Conservation (phyloP, 2,797 vertebrate species). For the Mormyrus proboscirostris region DNA sequence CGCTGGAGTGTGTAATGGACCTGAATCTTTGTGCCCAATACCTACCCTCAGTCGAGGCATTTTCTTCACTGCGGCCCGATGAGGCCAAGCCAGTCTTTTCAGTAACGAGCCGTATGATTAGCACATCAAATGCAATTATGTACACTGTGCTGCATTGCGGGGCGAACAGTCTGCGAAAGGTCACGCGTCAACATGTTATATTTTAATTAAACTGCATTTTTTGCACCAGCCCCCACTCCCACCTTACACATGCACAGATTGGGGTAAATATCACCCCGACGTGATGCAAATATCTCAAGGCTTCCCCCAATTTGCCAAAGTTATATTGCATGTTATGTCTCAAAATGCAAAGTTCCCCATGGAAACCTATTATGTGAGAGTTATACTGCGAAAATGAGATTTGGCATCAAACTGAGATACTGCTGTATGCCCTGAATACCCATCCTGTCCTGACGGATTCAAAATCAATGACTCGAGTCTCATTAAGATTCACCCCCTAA, state of each 20-base stretch:
- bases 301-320: not conserved
- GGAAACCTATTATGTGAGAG: not conserved
- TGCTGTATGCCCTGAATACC: not conserved
- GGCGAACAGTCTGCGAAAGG: not conserved
- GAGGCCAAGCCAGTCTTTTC: not conserved
- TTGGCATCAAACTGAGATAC: not conserved
- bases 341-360: not conserved
- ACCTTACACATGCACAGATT: not conserved
- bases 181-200: not conserved
- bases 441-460: not conserved
- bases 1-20: not conserved
- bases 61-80: not conserved
- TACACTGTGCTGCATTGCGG: not conserved
- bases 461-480: conserved; percentile 14
- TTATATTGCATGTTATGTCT: not conserved
- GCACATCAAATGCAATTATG: conserved; percentile 6
- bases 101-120: not conserved
- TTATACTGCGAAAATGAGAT: not conserved
- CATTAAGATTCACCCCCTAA: conserved; percentile 1
- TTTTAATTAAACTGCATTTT: not conserved
- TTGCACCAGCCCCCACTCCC: not conserved
- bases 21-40: not conserved
- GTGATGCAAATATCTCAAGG: not conserved
- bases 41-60: not conserved
- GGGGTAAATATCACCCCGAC: not conserved